Evolutionary conservation across 1,140 invertebrate species (phyloP), one percentile per base, ranked within the genome.

Genomic region (Drosophila nigrodunni): DNA sequence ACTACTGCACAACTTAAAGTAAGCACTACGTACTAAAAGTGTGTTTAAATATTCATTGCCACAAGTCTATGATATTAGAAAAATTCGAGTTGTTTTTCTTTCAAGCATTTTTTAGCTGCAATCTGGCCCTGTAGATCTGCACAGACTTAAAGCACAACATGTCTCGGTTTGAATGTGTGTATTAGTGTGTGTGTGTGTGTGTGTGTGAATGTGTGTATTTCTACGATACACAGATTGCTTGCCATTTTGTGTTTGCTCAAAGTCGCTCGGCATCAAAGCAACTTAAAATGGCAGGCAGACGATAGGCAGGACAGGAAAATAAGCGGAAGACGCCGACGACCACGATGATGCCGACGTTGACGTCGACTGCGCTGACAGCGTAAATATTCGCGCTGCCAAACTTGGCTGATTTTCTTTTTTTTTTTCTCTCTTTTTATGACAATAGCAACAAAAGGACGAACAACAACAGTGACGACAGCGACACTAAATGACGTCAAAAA

Each of bases 401-500:
- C 55, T 77, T 68, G 41, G 30, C 25, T 61, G 64, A 52, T 74
- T 85, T 66, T 59, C 61, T 59, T 21, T 2, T 21, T 21, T 72
- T 81, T 74, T 77, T 15, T 15, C 15, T 2, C 18, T 18, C 2
- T 21, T 72, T 81, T 74, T 77, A 83, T 72, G 34, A 50, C 49
- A 74, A 77, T 79, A 46, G 70, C 73, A 47, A 76, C 60, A 47
- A 44, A 37, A 58, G 43, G n/a, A 61, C 13, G 34, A 52, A 18
- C 37, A 46, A 35, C 55, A 57, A 47, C 39, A 61, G 13, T 13
- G 44, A 18, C 35, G 44, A 43, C 69, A 58, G 41, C 39, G 21
- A 62, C 44, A 65, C 11, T 11, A 21, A 69, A 30, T 82, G 79
- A 82, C 80, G 77, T 82, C 79, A 82, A 77, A 82, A 54, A 67